Conservation (phyloP, 2,888 invertebrate species). For the Cyaniris semiargus region DNA sequence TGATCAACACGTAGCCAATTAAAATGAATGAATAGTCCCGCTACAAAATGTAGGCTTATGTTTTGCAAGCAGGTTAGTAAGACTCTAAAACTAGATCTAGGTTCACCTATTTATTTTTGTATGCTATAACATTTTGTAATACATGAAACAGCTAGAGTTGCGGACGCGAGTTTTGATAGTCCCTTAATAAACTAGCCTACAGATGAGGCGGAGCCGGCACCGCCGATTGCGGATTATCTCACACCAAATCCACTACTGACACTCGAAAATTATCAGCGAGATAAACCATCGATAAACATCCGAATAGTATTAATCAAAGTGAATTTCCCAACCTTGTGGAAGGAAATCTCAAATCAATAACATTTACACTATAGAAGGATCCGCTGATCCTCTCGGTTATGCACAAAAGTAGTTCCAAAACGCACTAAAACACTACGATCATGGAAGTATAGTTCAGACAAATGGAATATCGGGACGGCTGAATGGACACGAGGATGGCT, state of each 20-base stretch:
- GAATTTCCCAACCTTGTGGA: conserved; percentile 21
- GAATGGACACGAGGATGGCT: conserved; percentile 62
- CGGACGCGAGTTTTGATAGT: neutral
- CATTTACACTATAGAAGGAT: neutral
- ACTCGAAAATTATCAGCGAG: neutral
- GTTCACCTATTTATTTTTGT: neutral
- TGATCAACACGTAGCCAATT: neutral
- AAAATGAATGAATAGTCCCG: neutral
- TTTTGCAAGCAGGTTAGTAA: neutral
- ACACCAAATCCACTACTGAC: neutral
- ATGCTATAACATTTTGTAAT: neutral
- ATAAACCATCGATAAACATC: neutral
- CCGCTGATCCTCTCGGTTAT: neutral
- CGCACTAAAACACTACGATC: neutral
- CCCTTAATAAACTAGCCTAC: conserved; percentile 9
- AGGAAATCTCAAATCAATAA: conserved; percentile 8
- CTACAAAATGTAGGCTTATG: neutral
- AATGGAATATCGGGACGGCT: conserved; percentile 62
- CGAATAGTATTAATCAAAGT: neutral
- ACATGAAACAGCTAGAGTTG: conserved; percentile 15
- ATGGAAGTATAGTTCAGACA: conserved; percentile 51
- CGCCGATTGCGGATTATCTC: conserved; percentile 9
- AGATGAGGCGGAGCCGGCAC: neutral
- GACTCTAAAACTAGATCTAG: neutral
- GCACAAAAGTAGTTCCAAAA: neutral